Evolutionary conservation across 2,113 vertebrate genomes (phyloP).

Genomic region (Hiodon alosoides): DNA sequence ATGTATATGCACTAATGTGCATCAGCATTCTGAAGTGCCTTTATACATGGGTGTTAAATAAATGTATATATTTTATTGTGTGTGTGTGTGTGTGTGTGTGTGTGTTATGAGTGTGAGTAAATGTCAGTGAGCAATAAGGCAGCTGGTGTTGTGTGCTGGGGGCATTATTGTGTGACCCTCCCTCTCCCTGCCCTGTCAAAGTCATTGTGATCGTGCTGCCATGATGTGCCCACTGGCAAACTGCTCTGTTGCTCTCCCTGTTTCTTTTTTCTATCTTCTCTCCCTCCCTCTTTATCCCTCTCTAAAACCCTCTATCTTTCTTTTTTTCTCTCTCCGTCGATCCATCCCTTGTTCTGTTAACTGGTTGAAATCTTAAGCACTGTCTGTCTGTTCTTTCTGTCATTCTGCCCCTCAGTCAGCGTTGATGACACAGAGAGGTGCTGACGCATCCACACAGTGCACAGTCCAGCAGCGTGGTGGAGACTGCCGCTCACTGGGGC

Average conservation of each 20-base stretch:
- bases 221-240: constrained; percentile 58
- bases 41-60: background rate
- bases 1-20: background rate
- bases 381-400: background rate
- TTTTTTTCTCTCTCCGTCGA: background rate
- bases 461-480: background rate
- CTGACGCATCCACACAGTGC: background rate
- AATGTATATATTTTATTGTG: constrained; percentile 3
- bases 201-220: constrained; percentile 44
- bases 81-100: constrained; percentile 20
- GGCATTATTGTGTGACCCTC: constrained; percentile 46
- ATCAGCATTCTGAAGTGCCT: too few relatives aligned
- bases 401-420: background rate
- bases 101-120: constrained; percentile 41
- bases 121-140: constrained; percentile 63
- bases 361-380: background rate
- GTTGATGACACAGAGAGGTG: background rate
- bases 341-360: background rate
- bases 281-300: constrained; percentile 24
- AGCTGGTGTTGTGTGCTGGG: constrained; percentile 51
- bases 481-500: background rate
- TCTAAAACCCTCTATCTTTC: background rate
- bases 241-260: constrained; percentile 30
- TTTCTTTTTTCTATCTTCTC: background rate
- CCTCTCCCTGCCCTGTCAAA: constrained; percentile 51